A percentile compares a stretch with the other conserved stretches of the same genome.
These are phyloP conservation scores for Elegia similella DNA, from an alignment of 2,888 invertebrate genomes.

Conservation along the genomic window DNA sequence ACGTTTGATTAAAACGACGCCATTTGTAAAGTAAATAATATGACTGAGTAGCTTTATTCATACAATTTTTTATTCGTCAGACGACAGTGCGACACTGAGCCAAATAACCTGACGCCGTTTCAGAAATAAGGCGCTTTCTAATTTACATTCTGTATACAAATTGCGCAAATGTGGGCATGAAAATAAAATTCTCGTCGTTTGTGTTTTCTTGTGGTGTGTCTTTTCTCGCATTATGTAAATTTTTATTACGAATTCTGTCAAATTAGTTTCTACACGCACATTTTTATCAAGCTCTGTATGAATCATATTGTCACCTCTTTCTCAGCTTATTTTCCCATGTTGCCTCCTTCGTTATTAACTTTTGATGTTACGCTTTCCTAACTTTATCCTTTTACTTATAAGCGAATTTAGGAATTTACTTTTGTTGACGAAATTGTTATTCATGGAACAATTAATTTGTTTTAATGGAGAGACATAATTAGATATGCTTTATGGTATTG, in stretches of 20 bases:
- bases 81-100: conserved; percentile 61
- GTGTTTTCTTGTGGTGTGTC: conserved; percentile 69
- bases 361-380: background rate
- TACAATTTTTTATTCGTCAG: conserved; percentile 59
- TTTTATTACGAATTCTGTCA: conserved; percentile 68
- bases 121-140: conserved; percentile 74
- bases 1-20: conserved; percentile 45
- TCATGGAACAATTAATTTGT: background rate
- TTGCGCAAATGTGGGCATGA: conserved; percentile 76
- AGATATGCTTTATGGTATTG: no score
- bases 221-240: conserved; percentile 75
- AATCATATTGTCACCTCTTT: conserved; percentile 32
- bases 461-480: background rate
- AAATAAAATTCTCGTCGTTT: conserved; percentile 76
- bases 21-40: conserved; percentile 54
- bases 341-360: conserved; percentile 10
- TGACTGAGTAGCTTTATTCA: conserved; percentile 53
- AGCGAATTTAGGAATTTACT: no score
- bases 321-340: conserved; percentile 16
- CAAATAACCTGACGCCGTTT: conserved; percentile 71
- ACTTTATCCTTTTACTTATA: background rate
- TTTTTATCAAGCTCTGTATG: conserved; percentile 51
- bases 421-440: no score
- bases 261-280: conserved; percentile 65
- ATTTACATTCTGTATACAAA: conserved; percentile 80